Conservation (phyloP, 2,888 invertebrate species). For the Cenopis cana region DNA sequence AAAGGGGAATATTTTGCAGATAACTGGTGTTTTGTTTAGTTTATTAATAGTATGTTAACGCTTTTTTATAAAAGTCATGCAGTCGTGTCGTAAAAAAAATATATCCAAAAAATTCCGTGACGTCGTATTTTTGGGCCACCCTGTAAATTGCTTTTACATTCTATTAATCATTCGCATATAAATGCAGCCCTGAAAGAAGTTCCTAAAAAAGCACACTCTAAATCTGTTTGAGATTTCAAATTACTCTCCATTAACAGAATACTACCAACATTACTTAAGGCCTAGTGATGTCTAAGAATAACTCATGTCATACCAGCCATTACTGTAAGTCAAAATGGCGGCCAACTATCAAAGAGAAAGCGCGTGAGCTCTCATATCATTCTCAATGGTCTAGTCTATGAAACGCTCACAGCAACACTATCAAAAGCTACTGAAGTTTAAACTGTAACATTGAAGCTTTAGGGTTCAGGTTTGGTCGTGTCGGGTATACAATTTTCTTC, state of each 20-base stretch:
- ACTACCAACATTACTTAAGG: conserved; percentile 75
- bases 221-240: conserved; percentile 62
- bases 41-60: too few species aligned
- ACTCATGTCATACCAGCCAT: conserved; percentile 76
- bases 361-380: conserved; percentile 80
- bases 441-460: conserved; percentile 34
- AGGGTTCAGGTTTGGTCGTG: conserved; percentile 50
- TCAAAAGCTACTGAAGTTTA: conserved; percentile 49
- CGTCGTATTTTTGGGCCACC: too few species aligned
- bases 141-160: neutral
- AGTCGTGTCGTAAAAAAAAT: too few species aligned
- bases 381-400: conserved; percentile 76
- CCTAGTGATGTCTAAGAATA: conserved; percentile 76
- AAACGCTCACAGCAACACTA: conserved; percentile 65
- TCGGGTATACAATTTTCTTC: conserved; percentile 53
- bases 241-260: conserved; percentile 68
- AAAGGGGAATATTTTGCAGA: too few species aligned
- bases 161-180: neutral
- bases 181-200: too few species aligned
- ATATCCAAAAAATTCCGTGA: too few species aligned
- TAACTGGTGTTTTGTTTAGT: too few species aligned
- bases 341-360: conserved; percentile 82
- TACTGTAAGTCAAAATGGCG: conserved; percentile 83
- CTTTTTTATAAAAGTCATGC: too few species aligned
- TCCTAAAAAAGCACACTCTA: neutral